phyloP scores from a whole-genome alignment of 2,888 invertebrate genomes.

The Galerucella pusilla region DNA sequence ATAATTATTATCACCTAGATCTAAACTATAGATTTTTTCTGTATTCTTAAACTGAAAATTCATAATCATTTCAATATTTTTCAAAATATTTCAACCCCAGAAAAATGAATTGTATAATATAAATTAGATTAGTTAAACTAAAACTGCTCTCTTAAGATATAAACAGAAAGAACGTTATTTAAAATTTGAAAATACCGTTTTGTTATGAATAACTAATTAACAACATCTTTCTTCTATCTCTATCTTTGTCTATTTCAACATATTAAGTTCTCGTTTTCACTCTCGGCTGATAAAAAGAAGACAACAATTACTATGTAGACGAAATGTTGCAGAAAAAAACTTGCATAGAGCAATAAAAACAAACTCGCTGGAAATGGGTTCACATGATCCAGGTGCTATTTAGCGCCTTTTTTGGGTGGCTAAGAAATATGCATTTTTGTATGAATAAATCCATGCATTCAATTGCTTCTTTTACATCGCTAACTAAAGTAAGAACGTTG shows the following conservation, averaged over 20 bases:
- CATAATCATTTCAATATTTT: too few species aligned
- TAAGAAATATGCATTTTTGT: neutral
- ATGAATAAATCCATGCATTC: neutral
- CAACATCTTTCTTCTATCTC: neutral
- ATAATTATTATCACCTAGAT: too few species aligned
- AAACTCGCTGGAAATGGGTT: neutral
- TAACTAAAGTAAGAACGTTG: too few species aligned
- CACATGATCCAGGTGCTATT: neutral
- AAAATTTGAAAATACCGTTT: constrained; percentile 1
- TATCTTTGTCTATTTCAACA: neutral
- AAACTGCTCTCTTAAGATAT: neutral
- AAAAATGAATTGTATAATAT: neutral
- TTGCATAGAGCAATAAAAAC: neutral
- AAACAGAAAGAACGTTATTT: neutral
- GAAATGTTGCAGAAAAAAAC: neutral
- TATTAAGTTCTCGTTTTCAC: neutral
- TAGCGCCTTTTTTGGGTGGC: neutral
- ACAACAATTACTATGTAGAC: too few species aligned
- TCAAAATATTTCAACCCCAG: too few species aligned
- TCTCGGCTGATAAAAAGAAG: too few species aligned
- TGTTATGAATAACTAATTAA: neutral
- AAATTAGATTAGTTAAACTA: neutral
- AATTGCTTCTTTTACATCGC: neutral
- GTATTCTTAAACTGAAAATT: too few species aligned
- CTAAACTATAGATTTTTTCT: too few species aligned